These are phyloP conservation scores for Vollenhovia emeryi DNA, from an alignment of 1,140 invertebrate species.

Conservation along the genomic window DNA sequence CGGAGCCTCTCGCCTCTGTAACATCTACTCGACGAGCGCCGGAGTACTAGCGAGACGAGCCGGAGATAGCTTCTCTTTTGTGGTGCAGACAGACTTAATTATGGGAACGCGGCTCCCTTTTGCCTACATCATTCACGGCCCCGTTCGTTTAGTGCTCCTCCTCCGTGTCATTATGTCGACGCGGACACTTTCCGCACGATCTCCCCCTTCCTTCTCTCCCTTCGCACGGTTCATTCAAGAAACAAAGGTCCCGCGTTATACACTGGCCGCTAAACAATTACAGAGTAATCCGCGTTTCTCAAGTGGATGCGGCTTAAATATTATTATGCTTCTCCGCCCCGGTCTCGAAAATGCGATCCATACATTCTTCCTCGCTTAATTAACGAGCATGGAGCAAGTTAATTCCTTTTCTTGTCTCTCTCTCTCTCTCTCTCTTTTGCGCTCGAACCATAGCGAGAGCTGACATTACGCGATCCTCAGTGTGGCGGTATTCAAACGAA, in stretches of 20 bases:
- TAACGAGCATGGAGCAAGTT: background rate
- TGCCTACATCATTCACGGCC: slow-evolving; percentile 37
- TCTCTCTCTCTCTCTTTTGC: too few relatives aligned
- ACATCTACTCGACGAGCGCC: background rate
- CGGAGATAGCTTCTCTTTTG: background rate
- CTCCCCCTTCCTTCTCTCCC: background rate
- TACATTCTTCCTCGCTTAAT: background rate
- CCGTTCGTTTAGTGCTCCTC: slow-evolving; percentile 23
- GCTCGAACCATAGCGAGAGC: background rate
- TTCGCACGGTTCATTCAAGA: slow-evolving; percentile 37
- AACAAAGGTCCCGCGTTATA: slow-evolving; percentile 35
- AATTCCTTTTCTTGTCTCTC: too few relatives aligned
- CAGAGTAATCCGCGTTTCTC: background rate
- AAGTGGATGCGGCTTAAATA: background rate
- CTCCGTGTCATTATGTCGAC: slow-evolving; percentile 17
- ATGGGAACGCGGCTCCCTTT: slow-evolving; percentile 32
- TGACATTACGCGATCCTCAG: background rate
- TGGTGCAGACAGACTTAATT: slow-evolving; percentile 42
- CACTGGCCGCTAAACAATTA: background rate
- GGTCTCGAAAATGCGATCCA: slow-evolving; percentile 20
- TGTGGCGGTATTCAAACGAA: background rate
- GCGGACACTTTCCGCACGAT: slow-evolving; percentile 18
- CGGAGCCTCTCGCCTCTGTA: background rate
- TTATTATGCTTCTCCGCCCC: background rate
- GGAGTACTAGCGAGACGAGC: background rate